Evolutionary conservation across 1,140 invertebrate species (phyloP).

Genomic region (Pteromalus puparum): DNA sequence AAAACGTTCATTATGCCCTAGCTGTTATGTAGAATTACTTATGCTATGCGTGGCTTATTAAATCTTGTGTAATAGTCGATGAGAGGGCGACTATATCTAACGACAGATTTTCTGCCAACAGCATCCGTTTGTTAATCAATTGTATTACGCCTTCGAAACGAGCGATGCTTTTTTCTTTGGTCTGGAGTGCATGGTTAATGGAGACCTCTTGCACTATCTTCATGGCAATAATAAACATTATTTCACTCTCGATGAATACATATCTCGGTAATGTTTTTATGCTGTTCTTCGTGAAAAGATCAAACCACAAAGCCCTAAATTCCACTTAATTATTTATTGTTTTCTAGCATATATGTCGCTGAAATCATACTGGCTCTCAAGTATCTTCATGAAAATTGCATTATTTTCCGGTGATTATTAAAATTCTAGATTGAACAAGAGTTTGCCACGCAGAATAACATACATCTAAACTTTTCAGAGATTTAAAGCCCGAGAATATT

Average conservation of each 20-base stretch:
- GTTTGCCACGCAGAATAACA: not conserved
- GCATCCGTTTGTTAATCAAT: conserved; percentile 99
- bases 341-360: conserved; percentile 95
- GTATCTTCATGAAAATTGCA: conserved; percentile 96
- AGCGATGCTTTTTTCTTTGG: conserved; percentile 98
- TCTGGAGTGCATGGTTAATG: conserved; percentile 96
- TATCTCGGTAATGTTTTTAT: conserved; percentile 84
- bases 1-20: not conserved
- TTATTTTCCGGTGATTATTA: conserved; percentile 86
- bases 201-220: conserved; percentile 97
- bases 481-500: conserved; percentile 15
- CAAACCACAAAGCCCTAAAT: too few relatives aligned
- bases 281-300: not conserved
- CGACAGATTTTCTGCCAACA: conserved; percentile 71
- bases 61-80: not conserved
- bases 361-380: conserved; percentile 98
- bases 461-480: not conserved
- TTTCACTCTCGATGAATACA: conserved; percentile 98
- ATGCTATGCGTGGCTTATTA: not conserved
- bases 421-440: not conserved
- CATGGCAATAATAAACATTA: too few relatives aligned
- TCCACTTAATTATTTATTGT: conserved; percentile 66
- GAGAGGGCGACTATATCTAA: not conserved
- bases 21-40: too few relatives aligned
- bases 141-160: conserved; percentile 99